phyloP scores from a whole-genome alignment of 2,797 vertebrate species.

The Neosalanx taihuensis region DNA sequence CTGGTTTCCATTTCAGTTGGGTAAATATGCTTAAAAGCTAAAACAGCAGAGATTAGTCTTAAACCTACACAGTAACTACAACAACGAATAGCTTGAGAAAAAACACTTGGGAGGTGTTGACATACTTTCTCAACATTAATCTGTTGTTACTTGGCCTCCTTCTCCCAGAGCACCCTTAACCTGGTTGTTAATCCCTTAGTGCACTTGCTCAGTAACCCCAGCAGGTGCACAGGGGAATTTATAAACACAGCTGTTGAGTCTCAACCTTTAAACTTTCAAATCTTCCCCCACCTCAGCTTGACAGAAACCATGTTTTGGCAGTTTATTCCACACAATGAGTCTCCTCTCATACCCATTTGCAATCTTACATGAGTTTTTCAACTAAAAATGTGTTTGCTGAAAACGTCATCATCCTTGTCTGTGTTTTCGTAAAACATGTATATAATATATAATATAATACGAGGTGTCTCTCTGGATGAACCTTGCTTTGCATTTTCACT shows the following conservation, averaged over 20 bases:
- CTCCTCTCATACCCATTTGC: background rate
- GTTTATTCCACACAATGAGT: conserved; percentile 22
- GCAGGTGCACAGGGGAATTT: conserved; percentile 72
- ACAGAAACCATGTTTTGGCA: background rate
- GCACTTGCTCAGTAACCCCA: conserved; percentile 69
- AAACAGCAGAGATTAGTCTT: conserved; percentile 43
- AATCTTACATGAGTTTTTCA: background rate
- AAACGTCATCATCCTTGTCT: background rate
- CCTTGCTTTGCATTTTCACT: conserved; percentile 74
- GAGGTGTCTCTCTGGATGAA: conserved; percentile 51
- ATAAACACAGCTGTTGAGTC: conserved; percentile 78
- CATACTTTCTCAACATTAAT: conserved; percentile 65
- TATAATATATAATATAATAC: no score
- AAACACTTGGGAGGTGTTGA: conserved; percentile 60
- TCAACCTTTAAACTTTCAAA: conserved; percentile 58
- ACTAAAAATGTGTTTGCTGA: background rate
- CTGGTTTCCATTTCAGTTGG: conserved; percentile 33
- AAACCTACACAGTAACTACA: conserved; percentile 45
- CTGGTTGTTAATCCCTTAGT: conserved; percentile 65
- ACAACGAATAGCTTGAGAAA: conserved; percentile 52
- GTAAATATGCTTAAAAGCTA: conserved; percentile 53
- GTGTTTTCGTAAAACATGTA: conserved; percentile 13
- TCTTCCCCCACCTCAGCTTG: conserved; percentile 50
- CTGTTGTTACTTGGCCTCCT: conserved; percentile 56
- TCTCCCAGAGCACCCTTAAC: conserved; percentile 52